phyloP scores from a whole-genome alignment of 2,888 invertebrate species.

The Torymus auratus region DNA sequence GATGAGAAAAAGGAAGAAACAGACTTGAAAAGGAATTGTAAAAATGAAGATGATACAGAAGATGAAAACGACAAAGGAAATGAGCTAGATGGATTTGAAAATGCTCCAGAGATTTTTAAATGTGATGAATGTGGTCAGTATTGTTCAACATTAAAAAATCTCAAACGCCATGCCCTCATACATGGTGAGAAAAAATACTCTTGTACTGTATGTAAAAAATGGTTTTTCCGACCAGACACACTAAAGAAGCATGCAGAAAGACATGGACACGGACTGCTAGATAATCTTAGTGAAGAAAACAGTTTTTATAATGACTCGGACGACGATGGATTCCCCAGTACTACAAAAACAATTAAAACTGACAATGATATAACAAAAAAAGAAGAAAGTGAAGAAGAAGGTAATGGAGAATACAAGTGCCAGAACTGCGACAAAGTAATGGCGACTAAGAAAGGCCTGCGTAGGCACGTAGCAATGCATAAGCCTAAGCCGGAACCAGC shows the following conservation, averaged over 20 bases:
- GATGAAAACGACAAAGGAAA: conserved; percentile 67
- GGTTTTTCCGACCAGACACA: conserved; percentile 74
- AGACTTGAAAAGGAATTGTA: conserved; percentile 40
- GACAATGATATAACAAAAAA: conserved; percentile 64
- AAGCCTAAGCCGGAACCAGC: conserved; percentile 75
- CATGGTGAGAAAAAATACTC: conserved; percentile 75
- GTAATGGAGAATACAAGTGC: conserved; percentile 71
- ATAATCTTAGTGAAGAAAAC: conserved; percentile 73
- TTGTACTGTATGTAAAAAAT: conserved; percentile 74
- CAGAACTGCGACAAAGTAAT: conserved; percentile 75
- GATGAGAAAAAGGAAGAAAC: conserved; percentile 30
- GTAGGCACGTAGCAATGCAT: conserved; percentile 74
- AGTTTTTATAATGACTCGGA: conserved; percentile 72
- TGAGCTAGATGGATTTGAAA: conserved; percentile 55
- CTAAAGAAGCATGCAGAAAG: conserved; percentile 75
- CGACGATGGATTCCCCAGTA: conserved; percentile 63
- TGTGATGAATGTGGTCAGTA: conserved; percentile 73
- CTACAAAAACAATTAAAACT: conserved; percentile 28
- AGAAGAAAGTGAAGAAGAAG: conserved; percentile 67
- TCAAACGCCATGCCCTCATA: conserved; percentile 72
- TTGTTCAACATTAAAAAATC: conserved; percentile 72
- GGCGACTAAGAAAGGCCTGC: conserved; percentile 74
- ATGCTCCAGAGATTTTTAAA: conserved; percentile 70
- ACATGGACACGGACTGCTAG: conserved; percentile 73
- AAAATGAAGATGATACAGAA: conserved; percentile 63